Percentiles rank a stretch among this genome's conserved stretches.
Conservation (phyloP, 2,888 invertebrate genomes). For the Halocaridina rubra region DNA sequence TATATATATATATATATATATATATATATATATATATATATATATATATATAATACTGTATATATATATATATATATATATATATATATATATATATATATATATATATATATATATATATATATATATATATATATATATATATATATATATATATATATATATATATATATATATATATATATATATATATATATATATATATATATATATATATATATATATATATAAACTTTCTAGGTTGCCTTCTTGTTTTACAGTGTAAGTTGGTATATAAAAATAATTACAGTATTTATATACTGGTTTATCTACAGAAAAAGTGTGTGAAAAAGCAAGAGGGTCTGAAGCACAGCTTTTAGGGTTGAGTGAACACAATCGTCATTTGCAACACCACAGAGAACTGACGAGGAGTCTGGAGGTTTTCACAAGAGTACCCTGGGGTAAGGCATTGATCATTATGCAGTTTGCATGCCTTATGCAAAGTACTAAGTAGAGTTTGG, state of each 20-base stretch:
- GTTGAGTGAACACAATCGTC: not conserved
- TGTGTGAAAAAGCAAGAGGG: not conserved
- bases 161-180: not conserved
- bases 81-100: too few species aligned
- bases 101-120: too few species aligned
- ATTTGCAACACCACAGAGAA: not conserved
- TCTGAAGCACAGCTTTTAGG: slow-evolving; percentile 13
- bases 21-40: too few species aligned
- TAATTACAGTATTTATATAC: too few species aligned
- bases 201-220: not conserved
- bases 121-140: too few species aligned
- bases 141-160: not conserved
- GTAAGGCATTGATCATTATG: too few species aligned
- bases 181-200: not conserved
- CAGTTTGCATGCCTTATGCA: too few species aligned
- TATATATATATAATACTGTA: too few species aligned
- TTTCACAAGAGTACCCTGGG: slow-evolving; percentile 10
- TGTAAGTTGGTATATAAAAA: too few species aligned
- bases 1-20: too few species aligned
- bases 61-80: too few species aligned
- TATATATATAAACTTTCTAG: not conserved
- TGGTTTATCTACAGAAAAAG: not conserved
- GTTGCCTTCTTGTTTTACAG: too few species aligned
- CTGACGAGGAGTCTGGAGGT: not conserved
- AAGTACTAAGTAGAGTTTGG: not conserved